A percentile compares a stretch with the other conserved stretches of the same genome.
These are phyloP conservation scores for Calliopsis andreniformis DNA, from an alignment of 1,140 invertebrate genomes.

Conservation along the genomic window DNA sequence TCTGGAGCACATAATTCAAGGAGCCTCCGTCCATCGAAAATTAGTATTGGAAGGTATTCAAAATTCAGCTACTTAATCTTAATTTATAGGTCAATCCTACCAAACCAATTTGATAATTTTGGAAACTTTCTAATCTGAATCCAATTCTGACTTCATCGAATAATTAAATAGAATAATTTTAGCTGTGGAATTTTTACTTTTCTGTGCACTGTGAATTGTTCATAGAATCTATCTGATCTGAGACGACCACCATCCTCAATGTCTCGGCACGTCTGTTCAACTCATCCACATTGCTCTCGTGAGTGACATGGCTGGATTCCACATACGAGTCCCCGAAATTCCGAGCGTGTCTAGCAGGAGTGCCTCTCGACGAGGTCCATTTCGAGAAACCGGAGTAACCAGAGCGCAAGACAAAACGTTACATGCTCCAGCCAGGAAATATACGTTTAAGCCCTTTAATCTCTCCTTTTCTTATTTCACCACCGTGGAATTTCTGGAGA, in stretches of 20 bases:
- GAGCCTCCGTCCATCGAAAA: neutral
- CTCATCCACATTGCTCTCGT: constrained; percentile 54
- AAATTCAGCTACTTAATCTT: too few species aligned
- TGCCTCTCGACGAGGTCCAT: constrained; percentile 40
- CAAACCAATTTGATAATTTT: too few species aligned
- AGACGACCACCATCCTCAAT: constrained; percentile 7
- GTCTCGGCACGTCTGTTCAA: constrained; percentile 20
- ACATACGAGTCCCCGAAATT: constrained; percentile 56
- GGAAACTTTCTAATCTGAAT: too few species aligned
- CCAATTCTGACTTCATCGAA: too few species aligned
- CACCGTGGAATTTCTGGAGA: constrained; percentile 1
- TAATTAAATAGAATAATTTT: too few species aligned
- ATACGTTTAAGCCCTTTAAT: neutral
- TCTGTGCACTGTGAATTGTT: neutral
- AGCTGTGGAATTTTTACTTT: neutral
- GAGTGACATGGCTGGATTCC: constrained; percentile 52
- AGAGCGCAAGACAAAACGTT: constrained; percentile 23
- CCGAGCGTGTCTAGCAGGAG: constrained; percentile 48
- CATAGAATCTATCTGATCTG: neutral
- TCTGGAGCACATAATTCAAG: neutral
- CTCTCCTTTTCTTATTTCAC: constrained; percentile 20
- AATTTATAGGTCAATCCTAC: too few species aligned
- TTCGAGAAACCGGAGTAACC: constrained; percentile 50
- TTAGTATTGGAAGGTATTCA: neutral
- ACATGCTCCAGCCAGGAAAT: constrained; percentile 28